phyloP scores from a whole-genome alignment of 1,140 invertebrate genomes.

The Anastrepha ludens region DNA sequence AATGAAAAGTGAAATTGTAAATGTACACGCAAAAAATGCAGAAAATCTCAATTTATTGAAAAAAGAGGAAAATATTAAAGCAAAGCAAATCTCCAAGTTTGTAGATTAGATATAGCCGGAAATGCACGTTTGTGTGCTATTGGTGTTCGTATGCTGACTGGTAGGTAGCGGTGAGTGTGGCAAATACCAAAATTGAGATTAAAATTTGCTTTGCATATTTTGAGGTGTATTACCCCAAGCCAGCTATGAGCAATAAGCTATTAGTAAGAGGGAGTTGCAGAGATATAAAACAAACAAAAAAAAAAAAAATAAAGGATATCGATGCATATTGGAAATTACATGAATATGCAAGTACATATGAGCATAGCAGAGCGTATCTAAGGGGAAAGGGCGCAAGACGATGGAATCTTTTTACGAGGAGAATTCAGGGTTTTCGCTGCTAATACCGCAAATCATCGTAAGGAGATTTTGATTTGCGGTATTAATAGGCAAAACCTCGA shows the following conservation, averaged over 20 bases:
- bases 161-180: background rate
- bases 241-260: background rate
- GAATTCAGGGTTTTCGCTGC: no score
- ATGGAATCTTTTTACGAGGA: no score
- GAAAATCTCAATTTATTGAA: background rate
- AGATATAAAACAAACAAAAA: background rate
- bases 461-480: no score
- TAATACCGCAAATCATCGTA: no score
- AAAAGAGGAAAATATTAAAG: background rate
- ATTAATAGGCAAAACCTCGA: no score
- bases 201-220: constrained; percentile 5
- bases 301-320: background rate
- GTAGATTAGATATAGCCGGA: background rate
- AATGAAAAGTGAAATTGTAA: background rate
- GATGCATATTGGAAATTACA: no score
- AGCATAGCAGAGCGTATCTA: no score
- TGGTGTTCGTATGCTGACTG: background rate
- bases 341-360: no score
- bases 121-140: background rate
- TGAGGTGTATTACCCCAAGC: background rate
- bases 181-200: constrained; percentile 28
- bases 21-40: background rate
- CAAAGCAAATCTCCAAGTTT: constrained; percentile 28
- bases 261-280: background rate
- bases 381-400: no score